phyloP scores from a whole-genome alignment of 2,113 vertebrate genomes.

The Riparia riparia region DNA sequence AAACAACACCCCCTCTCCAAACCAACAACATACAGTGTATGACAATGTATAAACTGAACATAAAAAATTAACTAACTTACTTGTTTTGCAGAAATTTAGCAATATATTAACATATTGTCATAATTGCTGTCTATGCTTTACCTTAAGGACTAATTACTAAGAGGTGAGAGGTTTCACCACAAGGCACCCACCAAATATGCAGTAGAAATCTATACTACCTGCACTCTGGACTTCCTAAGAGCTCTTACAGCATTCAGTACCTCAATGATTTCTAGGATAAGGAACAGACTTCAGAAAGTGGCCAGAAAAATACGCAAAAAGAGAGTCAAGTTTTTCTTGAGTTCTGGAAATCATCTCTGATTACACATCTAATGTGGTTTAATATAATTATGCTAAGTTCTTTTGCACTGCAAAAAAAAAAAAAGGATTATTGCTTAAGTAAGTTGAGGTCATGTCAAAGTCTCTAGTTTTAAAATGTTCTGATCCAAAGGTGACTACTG shows the following conservation, averaged over 20 bases:
- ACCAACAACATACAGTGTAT: neutral
- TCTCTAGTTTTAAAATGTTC: neutral
- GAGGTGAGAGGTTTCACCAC: neutral
- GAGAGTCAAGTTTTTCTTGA: neutral
- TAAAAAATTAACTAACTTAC: neutral
- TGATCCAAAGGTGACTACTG: neutral
- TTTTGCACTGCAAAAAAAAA: neutral
- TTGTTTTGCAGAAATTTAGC: neutral
- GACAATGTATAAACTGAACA: neutral
- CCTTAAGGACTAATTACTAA: neutral
- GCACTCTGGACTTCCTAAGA: neutral
- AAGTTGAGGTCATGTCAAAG: neutral
- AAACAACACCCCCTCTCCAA: neutral
- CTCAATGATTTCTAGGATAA: neutral
- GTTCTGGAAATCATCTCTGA: neutral
- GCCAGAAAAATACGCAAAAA: neutral
- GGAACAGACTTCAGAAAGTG: neutral
- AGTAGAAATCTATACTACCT: neutral
- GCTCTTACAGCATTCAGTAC: neutral
- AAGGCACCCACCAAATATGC: neutral
- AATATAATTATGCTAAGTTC: neutral
- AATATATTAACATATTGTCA: neutral
- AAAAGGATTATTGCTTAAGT: neutral
- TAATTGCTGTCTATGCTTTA: neutral
- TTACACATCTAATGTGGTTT: neutral